Conservation (phyloP, 2,888 invertebrate species). For the Thera britannica region DNA sequence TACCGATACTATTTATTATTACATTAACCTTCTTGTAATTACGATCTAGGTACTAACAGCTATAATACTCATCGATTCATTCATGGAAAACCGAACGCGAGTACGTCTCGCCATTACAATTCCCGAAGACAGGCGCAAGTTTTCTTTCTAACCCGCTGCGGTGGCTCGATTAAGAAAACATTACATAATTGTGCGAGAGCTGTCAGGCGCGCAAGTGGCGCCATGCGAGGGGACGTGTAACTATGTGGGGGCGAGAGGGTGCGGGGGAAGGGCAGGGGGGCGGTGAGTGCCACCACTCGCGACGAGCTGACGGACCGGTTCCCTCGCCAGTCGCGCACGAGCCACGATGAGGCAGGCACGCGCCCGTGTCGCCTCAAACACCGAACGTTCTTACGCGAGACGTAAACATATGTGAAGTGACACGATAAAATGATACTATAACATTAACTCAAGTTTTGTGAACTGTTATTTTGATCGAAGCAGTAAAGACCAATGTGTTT, state of each 20-base stretch:
- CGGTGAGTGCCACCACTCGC: conserved; percentile 72
- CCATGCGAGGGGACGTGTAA: conserved; percentile 79
- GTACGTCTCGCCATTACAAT: conserved; percentile 49
- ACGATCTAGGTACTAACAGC: too few species aligned
- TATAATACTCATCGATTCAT: conserved; percentile 26
- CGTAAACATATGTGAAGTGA: conserved; percentile 79
- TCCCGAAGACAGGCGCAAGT: conserved; percentile 50
- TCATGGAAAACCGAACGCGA: conserved; percentile 36
- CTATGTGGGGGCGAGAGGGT: conserved; percentile 71
- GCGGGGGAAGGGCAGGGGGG: conserved; percentile 69
- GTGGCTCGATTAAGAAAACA: conserved; percentile 81
- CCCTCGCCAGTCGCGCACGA: conserved; percentile 73
- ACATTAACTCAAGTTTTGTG: conserved; percentile 56
- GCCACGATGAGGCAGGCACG: conserved; percentile 75
- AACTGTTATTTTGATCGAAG: conserved; percentile 55
- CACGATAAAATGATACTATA: conserved; percentile 56
- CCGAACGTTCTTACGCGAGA: conserved; percentile 66
- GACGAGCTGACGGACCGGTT: conserved; percentile 61
- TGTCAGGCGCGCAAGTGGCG: conserved; percentile 79
- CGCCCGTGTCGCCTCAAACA: conserved; percentile 64
- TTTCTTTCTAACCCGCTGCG: conserved; percentile 67
- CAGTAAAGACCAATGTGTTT: conserved; percentile 75
- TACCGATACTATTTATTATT: too few species aligned
- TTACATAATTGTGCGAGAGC: conserved; percentile 81
- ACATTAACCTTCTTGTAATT: too few species aligned